These are phyloP conservation scores for Platichthys stellatus DNA, from an alignment of 2,113 vertebrate species.

Conservation along the genomic window DNA sequence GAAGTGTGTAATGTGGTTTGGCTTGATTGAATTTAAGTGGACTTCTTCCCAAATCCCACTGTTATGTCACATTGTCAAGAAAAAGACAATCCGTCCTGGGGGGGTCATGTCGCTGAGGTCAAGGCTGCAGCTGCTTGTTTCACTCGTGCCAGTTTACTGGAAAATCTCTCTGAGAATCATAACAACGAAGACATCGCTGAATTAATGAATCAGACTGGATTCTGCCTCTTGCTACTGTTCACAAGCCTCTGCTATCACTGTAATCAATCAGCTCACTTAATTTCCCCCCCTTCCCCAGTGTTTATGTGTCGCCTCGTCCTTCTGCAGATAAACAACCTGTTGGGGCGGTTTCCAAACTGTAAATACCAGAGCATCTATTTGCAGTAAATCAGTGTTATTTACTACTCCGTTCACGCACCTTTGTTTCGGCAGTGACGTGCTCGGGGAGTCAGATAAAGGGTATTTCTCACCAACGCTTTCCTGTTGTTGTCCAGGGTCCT, in stretches of 20 bases:
- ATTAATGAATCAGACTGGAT: conserved; percentile 12
- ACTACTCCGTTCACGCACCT: conserved; percentile 92
- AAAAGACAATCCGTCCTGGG: conserved; percentile 1
- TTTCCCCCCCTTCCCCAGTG: conserved; percentile 87
- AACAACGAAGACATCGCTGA: conserved; percentile 1
- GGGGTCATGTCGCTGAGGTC: conserved; percentile 47
- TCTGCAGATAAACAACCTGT: conserved; percentile 89
- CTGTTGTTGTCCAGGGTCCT: conserved; percentile 96
- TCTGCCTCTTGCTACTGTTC: conserved; percentile 13
- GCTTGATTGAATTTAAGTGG: too few species aligned
- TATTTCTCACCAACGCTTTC: conserved; percentile 99
- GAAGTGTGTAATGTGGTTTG: too few species aligned
- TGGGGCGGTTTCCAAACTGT: conserved; percentile 80
- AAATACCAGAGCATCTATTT: conserved; percentile 90
- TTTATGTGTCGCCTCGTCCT: conserved; percentile 80
- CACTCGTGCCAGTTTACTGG: conserved; percentile 1
- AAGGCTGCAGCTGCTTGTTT: conserved; percentile 20
- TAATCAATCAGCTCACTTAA: conserved; percentile 82
- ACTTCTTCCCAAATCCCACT: too few species aligned
- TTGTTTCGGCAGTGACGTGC: conserved; percentile 97
- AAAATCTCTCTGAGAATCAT: conserved; percentile 11
- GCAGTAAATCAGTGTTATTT: conserved; percentile 97
- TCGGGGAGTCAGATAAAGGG: conserved; percentile 94
- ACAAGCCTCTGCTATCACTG: conserved; percentile 60
- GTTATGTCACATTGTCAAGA: conserved; percentile 2